These are phyloP conservation scores for Netelia virgata DNA, from an alignment of 2,888 invertebrate genomes.

Conservation along the genomic window DNA sequence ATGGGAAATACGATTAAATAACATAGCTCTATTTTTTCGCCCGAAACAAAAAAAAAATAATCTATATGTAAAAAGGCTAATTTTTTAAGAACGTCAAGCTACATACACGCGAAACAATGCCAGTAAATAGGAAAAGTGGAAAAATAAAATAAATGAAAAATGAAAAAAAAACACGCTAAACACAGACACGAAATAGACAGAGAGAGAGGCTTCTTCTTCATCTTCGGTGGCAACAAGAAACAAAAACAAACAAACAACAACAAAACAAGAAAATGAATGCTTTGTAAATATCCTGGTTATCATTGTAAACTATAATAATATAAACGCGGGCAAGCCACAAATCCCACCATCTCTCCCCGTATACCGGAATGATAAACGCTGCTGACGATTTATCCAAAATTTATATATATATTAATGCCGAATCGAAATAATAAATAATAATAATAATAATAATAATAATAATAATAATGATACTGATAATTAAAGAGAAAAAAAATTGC, in stretches of 20 bases:
- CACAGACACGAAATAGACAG: slow-evolving; percentile 8
- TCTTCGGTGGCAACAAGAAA: slow-evolving; percentile 63
- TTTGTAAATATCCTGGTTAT: slow-evolving; percentile 70
- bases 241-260: slow-evolving; percentile 14
- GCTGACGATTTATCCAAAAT: slow-evolving; percentile 56
- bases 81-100: slow-evolving; percentile 76
- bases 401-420: slow-evolving; percentile 43
- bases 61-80: slow-evolving; percentile 76
- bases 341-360: slow-evolving; percentile 20
- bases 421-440: slow-evolving; percentile 35
- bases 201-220: slow-evolving; percentile 61
- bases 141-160: slow-evolving; percentile 19
- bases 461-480: slow-evolving; percentile 19
- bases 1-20: slow-evolving; percentile 70
- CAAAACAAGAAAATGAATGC: slow-evolving; percentile 49
- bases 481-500: slow-evolving; percentile 36
- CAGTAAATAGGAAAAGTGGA: slow-evolving; percentile 16
- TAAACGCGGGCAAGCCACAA: slow-evolving; percentile 41
- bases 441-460: slow-evolving; percentile 15
- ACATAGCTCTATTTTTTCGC: slow-evolving; percentile 79
- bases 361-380: slow-evolving; percentile 54
- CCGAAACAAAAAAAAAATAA: slow-evolving; percentile 71
- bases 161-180: slow-evolving; percentile 42
- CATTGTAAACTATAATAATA: slow-evolving; percentile 53
- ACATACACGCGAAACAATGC: slow-evolving; percentile 51